A percentile compares a stretch with the other conserved stretches of the same genome.
phyloP scores from a whole-genome alignment of 2,888 invertebrate species.

The Saturnia japonica region DNA sequence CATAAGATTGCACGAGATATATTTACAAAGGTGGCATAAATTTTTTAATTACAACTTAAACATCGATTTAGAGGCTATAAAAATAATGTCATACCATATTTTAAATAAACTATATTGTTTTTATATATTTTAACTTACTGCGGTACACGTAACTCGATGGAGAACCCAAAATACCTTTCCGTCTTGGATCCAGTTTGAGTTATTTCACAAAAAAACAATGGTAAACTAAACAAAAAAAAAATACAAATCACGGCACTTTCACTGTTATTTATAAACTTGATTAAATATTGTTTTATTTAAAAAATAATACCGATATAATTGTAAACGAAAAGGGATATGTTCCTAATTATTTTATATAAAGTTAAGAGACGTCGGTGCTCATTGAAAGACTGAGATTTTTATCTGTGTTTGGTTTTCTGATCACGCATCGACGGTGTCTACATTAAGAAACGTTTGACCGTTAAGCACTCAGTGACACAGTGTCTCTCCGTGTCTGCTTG shows the following conservation, averaged over 20 bases:
- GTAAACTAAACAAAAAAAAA: conserved; percentile 29
- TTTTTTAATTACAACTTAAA: conserved; percentile 21
- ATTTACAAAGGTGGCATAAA: conserved; percentile 41
- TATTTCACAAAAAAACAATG: conserved; percentile 28
- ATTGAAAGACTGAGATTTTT: conserved; percentile 55
- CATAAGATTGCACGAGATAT: conserved; percentile 19
- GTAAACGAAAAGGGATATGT: not conserved
- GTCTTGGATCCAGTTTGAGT: conserved; percentile 62
- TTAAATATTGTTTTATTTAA: conserved; percentile 16
- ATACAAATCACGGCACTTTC: conserved; percentile 30
- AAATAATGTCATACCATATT: conserved; percentile 12
- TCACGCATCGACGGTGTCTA: conserved; percentile 62
- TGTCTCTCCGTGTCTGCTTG: conserved; percentile 24
- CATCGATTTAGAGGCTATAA: conserved; percentile 43
- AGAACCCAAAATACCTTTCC: conserved; percentile 55
- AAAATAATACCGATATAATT: not conserved
- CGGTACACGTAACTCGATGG: conserved; percentile 39
- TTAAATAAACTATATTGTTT: conserved; percentile 8
- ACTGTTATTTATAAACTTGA: conserved; percentile 30
- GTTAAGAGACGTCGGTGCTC: conserved; percentile 35
- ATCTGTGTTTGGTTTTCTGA: conserved; percentile 64
- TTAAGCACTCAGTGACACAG: conserved; percentile 24
- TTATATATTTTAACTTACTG: conserved; percentile 42
- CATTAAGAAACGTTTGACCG: conserved; percentile 29
- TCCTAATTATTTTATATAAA: conserved; percentile 20